Conservation (phyloP, 2,113 vertebrate species). For the Centropus unirufus region DNA sequence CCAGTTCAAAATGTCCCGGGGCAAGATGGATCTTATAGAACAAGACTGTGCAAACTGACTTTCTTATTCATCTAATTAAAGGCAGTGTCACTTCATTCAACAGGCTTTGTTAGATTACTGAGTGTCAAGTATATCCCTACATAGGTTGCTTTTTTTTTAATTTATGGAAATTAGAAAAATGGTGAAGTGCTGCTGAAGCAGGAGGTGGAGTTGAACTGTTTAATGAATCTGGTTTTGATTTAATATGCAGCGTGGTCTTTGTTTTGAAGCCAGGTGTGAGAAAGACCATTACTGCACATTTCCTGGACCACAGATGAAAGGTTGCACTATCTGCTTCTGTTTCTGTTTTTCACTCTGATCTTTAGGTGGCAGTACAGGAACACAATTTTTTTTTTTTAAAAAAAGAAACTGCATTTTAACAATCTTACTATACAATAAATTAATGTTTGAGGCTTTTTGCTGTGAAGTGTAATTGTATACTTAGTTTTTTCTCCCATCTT, state of each 20-base stretch:
- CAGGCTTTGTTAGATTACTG: neutral
- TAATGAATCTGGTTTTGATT: neutral
- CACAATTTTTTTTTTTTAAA: too few species aligned
- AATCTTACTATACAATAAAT: neutral
- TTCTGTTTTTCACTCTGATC: neutral
- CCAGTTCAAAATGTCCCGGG: neutral
- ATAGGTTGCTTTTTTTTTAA: neutral
- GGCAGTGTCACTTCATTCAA: neutral
- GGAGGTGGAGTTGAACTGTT: neutral
- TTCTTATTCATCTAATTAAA: neutral
- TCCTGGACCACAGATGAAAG: neutral
- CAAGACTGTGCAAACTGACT: neutral
- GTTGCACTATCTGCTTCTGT: rapidly evolving
- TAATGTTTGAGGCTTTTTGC: neutral
- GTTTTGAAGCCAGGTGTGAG: neutral
- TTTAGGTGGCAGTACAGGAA: conserved; percentile 73
- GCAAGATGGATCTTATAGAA: neutral
- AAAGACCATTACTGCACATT: neutral
- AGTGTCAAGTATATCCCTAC: neutral
- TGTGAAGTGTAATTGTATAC: neutral
- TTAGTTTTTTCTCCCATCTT: neutral
- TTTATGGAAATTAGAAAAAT: neutral
- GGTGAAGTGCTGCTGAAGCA: neutral
- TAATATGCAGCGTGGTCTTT: neutral
- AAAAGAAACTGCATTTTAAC: neutral